Base-by-base conservation (phyloP, 2,888 invertebrate species). In the Cordylochernes scorpioides region DNA sequence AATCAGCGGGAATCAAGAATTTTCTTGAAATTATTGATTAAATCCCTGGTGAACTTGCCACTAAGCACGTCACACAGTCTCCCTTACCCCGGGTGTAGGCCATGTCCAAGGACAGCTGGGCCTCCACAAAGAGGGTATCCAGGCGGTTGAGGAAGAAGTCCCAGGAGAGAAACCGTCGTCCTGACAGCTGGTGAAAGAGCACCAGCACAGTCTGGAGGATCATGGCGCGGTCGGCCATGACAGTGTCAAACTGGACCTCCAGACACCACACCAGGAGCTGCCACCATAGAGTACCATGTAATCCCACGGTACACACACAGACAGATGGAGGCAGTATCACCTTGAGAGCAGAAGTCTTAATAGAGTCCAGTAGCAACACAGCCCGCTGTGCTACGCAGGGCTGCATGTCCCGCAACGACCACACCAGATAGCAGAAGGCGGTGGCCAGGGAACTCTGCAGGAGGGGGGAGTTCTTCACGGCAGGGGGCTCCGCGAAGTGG, bases 211-310 rank as follows among this genome's bases (percentile, higher is more conserved):
- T 77, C 52, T 91, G 86, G 22, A 99, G 63, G 17, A 99, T 78
- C 65, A 94, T 75, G 1, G 91, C 86, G 22, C 97, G 65, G 55
- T 97, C 97, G 34, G 80, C 71, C 35, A 91, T 84, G 38, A 94
- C 86, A 35, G 77, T 65, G 60, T 97, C 97, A 58, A 97, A 97
- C 59, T 97, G 94, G 1, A 80, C 75, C 61, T 97, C 94, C 57
- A 97, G 58, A 53, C 94, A 94, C 61, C 73, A 69, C 30, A 84
- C 67, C 39, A 88, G 61, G 32, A 80, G 67, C 71, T 78, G 56
- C 22, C 50, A 52, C 8, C 24, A 15, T 30, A 27, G 12, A 28
- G 9, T 9, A 8, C 10, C 35, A 13, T n/a, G 12, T 13, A 25
- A 12, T 12, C 10, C 13, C 24, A n/a, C n/a, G n/a, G n/a, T n/a